A percentile compares a stretch with the other conserved stretches of the same genome.
These are phyloP conservation scores for Galerucella pusilla DNA, from an alignment of 2,888 invertebrate species.

Conservation along the genomic window DNA sequence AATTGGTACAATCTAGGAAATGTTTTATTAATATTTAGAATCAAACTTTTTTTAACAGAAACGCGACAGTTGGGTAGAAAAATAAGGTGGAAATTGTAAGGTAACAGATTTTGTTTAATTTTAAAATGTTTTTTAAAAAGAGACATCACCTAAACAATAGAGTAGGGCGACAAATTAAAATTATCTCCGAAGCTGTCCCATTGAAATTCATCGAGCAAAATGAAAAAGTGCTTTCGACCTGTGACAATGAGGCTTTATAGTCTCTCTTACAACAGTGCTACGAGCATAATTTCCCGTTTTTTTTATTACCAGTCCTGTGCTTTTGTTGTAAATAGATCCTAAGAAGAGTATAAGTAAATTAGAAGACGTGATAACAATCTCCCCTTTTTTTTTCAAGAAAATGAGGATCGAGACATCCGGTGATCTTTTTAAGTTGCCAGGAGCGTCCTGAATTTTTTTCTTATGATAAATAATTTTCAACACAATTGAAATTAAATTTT, in stretches of 20 bases:
- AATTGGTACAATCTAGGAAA: no score
- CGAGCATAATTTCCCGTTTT: conserved; percentile 56
- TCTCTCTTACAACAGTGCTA: conserved; percentile 40
- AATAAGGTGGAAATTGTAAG: neutral
- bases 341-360: conserved; percentile 84
- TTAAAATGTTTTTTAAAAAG: conserved; percentile 15
- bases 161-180: conserved; percentile 38
- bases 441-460: conserved; percentile 17
- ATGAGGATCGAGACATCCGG: conserved; percentile 59
- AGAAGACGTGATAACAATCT: conserved; percentile 83
- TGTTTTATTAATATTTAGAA: neutral
- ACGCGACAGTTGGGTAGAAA: neutral
- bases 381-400: conserved; percentile 66
- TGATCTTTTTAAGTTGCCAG: conserved; percentile 38
- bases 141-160: conserved; percentile 29
- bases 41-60: neutral
- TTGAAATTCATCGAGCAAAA: conserved; percentile 41
- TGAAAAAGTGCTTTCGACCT: conserved; percentile 42
- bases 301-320: conserved; percentile 61
- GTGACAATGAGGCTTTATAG: conserved; percentile 44
- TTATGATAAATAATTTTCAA: no score
- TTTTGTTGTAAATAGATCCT: conserved; percentile 77
- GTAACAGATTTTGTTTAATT: conserved; percentile 8
- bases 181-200: conserved; percentile 36
- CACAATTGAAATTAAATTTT: neutral